Evolutionary conservation across 2,888 invertebrate species (phyloP), one percentile per base, ranked within the genome.

Genomic region (Pollenia amentaria): DNA sequence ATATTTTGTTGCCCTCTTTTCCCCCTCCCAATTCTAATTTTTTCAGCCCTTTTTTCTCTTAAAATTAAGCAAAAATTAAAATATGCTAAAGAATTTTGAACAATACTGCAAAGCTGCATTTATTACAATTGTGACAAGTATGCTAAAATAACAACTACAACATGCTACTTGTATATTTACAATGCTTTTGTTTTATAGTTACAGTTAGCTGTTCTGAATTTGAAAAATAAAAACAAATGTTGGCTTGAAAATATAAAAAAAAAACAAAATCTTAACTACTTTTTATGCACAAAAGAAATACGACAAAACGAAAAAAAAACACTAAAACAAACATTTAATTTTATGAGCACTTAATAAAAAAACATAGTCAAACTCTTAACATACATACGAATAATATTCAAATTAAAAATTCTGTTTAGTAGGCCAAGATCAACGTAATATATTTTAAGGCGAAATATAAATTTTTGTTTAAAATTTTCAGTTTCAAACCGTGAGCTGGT

Each of bases 261-360:
- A 38, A 46, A 60, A 44, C 46, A n/a, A 48, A 73, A 18, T 18
- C 29, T 29, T 62, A 62, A 51, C 29, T 69, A 70, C 51, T 40
- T 70, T 70, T 18, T 53, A 70, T 48, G 67, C 67, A 69, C 38
- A 76, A 76, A 64, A 40, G 21, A 77, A 65, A 3, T 44, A 42
- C 9, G 40, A 62, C 40, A 62, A 62, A 29, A 29, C 29, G 29
- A 29, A 29, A 29, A 29, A 29, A 6, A 29, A 29, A 29, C 16
- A 62, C 9, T 21, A 55, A 64, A 42, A 64, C n/a, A 64, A 44
- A 64, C 48, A 64, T 65, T 77, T 70, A 60, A 38, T 62, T 70
- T 70, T 79, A 79, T 48, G 53, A 70, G 70, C 70, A 53, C 79
- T 79, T 79, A 70, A 70, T 51, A 62, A 60, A 70, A 18, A 75